Evolutionary conservation across 2,888 invertebrate genomes (phyloP).

Genomic region (Drosophila falleni): DNA sequence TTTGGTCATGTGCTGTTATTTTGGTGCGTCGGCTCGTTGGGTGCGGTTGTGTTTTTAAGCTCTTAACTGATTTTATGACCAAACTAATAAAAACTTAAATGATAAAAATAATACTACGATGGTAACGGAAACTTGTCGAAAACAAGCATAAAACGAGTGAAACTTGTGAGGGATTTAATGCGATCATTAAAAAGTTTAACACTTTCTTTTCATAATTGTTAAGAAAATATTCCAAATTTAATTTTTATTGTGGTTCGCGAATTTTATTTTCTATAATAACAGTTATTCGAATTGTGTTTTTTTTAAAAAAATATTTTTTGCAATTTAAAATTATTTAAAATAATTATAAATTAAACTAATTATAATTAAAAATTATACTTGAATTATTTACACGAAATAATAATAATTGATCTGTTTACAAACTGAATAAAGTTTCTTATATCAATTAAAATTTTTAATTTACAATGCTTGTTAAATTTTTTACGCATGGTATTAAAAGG

Average conservation of each 20-base stretch:
- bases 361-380: too few species aligned
- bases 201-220: not conserved
- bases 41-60: slow-evolving; percentile 64
- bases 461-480: not conserved
- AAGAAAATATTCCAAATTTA: not conserved
- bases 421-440: not conserved
- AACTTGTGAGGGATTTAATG: slow-evolving; percentile 6
- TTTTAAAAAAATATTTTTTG: too few species aligned
- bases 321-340: too few species aligned
- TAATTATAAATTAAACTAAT: too few species aligned
- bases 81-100: slow-evolving; percentile 4
- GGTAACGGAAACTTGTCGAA: not conserved
- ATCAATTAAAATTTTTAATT: not conserved
- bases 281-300: too few species aligned
- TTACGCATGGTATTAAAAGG: not conserved
- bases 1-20: slow-evolving; percentile 67
- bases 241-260: not conserved
- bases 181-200: slow-evolving; percentile 10
- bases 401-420: not conserved
- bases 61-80: slow-evolving; percentile 14
- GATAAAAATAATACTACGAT: slow-evolving; percentile 5
- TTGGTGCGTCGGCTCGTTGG: slow-evolving; percentile 53
- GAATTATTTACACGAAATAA: not conserved
- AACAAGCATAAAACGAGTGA: slow-evolving; percentile 4
- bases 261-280: not conserved